Percentiles rank a stretch among this genome's conserved stretches.
Conservation (phyloP, 2,888 invertebrate genomes). For the Galerucella pusilla region DNA sequence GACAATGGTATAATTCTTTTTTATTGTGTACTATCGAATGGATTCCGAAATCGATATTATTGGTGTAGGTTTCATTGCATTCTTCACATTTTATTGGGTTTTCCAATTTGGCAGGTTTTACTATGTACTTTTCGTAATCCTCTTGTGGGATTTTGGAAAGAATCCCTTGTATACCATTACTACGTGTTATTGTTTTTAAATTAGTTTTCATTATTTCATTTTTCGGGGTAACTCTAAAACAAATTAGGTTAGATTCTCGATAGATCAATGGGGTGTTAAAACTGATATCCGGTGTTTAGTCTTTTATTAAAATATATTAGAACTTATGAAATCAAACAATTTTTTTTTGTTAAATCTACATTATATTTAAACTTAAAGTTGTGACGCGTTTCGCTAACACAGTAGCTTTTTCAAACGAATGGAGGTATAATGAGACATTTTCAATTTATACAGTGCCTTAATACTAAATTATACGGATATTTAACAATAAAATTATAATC, state of each 20-base stretch:
- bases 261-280: too few species aligned
- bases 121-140: constrained; percentile 5
- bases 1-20: constrained; percentile 56
- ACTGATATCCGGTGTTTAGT: too few species aligned
- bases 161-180: constrained; percentile 7
- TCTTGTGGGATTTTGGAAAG: constrained; percentile 3
- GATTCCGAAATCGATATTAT: constrained; percentile 56
- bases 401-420: too few species aligned
- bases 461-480: too few species aligned
- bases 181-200: neutral
- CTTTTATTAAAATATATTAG: too few species aligned
- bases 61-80: constrained; percentile 67
- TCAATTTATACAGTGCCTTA: too few species aligned
- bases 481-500: too few species aligned
- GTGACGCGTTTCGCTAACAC: too few species aligned
- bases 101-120: constrained; percentile 50
- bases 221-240: constrained; percentile 4
- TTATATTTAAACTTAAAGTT: too few species aligned
- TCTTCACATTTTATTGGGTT: constrained; percentile 66
- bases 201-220: neutral
- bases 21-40: constrained; percentile 54
- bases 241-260: neutral
- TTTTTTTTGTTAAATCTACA: too few species aligned
- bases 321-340: too few species aligned
- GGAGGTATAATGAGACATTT: too few species aligned